A percentile compares a stretch with the other conserved stretches of the same genome.
Evolutionary conservation across 2,888 invertebrate genomes (phyloP).

Genomic region (Rhagonycha fulva): DNA sequence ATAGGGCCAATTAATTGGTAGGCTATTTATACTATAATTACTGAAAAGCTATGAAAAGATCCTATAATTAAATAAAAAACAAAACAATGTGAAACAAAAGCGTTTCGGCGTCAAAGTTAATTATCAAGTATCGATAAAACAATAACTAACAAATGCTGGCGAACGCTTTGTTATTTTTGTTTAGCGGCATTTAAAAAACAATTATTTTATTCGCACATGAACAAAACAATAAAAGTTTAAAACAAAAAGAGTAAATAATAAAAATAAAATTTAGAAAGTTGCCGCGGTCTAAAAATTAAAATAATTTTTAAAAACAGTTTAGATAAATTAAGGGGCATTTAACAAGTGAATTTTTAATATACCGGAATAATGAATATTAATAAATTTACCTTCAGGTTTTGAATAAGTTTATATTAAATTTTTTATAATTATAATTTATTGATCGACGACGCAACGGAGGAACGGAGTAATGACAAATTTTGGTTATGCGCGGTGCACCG

Average conservation of each 20-base stretch:
- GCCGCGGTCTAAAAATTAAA: too few relatives aligned
- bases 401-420: not conserved
- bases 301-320: too few relatives aligned
- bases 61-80: not conserved
- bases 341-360: not conserved
- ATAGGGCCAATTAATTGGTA: not conserved
- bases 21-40: not conserved
- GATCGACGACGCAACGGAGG: not conserved
- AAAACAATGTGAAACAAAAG: not conserved
- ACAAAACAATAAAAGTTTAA: not conserved
- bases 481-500: constrained; percentile 26
- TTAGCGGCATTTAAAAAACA: not conserved
- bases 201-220: not conserved
- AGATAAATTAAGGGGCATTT: not conserved
- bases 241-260: not conserved
- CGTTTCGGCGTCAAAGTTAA: not conserved
- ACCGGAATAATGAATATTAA: too few relatives aligned
- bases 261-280: too few relatives aligned
- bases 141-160: not conserved
- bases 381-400: not conserved
- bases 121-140: not conserved
- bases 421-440: not conserved
- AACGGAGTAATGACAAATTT: constrained; percentile 5
- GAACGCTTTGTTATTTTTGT: not conserved
- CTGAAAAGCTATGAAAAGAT: not conserved